Base-by-base conservation (phyloP, 1,140 invertebrate genomes). In the Pachyrhynchus sulphureomaculatus region DNA sequence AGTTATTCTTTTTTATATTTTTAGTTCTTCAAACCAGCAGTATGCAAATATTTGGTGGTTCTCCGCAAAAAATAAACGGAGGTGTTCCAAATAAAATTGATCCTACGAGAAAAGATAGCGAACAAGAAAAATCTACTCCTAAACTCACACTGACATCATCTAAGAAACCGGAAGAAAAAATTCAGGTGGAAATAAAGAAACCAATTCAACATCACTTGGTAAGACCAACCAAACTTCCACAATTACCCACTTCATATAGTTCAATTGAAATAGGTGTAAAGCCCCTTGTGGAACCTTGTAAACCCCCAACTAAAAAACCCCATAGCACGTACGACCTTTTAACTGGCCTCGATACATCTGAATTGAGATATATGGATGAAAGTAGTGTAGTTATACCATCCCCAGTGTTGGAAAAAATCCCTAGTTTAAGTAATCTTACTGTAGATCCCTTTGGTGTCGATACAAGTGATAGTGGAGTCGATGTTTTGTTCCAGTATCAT, bases 341-440 rank as follows among this genome's bases (percentile, higher is more conserved):
- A 48, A 83, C 88, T 20, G 88, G 88, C 54, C 77, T 92, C 69
- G 90, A 93, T 72, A 87, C 86, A 41, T 88, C 88, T 10, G 92
- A 94, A 77, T 77, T 94, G 32, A 81, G 87, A 13, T 95, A 84
- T 72, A 93, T 94, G 92, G 92, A 94, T 72, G 92, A 95, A 71
- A 93, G 91, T 75, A 94, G 91, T 4, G 83, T 93, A 24, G 88
- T 89, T 63, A 78, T 93, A 41, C 83, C 87, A 15, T 89, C 89
- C 56, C 89, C 89, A 20, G 84, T 82, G 41, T 73, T 75, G 33
- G 89, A 89, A 73, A 89, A 87, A 72, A 86, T 87, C 44, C 85
- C 83, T 51, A 88, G 86, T 48, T 85, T 86, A 8, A 57, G 81
- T 80, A 74, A 77, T 77, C 34, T 54, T 58, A 47, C 54, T 33